These are phyloP conservation scores for Prunella himalayana DNA, from an alignment of 2,113 vertebrate genomes.

Conservation along the genomic window DNA sequence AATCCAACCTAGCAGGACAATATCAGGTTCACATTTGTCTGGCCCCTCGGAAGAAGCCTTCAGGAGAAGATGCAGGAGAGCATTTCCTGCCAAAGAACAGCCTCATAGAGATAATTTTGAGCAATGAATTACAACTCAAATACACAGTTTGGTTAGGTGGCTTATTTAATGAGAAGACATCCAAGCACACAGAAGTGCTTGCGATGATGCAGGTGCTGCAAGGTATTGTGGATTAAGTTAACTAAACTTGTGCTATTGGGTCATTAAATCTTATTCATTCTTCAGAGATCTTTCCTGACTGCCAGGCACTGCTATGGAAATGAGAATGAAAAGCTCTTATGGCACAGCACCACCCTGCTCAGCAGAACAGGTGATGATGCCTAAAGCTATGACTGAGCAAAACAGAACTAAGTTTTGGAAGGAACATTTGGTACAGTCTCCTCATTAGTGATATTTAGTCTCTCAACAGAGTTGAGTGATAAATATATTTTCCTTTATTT, in stretches of 20 bases:
- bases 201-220: background rate
- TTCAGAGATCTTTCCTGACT: background rate
- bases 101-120: background rate
- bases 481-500: background rate
- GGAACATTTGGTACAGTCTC: background rate
- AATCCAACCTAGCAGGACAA: background rate
- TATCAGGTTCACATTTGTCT: background rate
- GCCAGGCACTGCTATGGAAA: background rate
- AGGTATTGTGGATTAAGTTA: background rate
- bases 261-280: background rate
- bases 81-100: background rate
- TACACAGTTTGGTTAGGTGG: background rate
- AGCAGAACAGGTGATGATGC: constrained; percentile 12
- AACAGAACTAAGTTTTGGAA: background rate
- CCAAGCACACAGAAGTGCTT: background rate
- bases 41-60: background rate
- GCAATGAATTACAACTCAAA: background rate
- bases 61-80: background rate
- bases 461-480: background rate
- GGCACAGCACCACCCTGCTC: background rate
- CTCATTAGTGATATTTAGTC: background rate
- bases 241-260: background rate
- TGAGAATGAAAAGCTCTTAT: background rate
- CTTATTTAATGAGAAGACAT: background rate
- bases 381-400: constrained; percentile 5